Base-by-base conservation (phyloP, 2,113 vertebrate genomes). In the Leptocoma aspasia region DNA sequence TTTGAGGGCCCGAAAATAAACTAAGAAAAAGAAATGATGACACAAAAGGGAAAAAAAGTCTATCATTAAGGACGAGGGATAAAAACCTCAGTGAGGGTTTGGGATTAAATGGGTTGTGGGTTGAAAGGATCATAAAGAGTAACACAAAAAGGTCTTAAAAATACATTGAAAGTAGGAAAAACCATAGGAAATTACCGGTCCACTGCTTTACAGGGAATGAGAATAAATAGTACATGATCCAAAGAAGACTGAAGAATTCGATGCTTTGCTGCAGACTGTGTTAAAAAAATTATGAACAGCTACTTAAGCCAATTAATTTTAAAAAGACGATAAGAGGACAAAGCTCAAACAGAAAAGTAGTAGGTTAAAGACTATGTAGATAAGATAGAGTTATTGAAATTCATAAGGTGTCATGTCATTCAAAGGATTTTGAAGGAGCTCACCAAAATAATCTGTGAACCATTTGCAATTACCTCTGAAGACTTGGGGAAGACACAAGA, bases 271-370 rank as follows among this genome's bases (percentile, higher is more conserved):
- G 13, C 42, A 88, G 61, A 92, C 28, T 82, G 56, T 1, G 1
- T n/a, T 63, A 70, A 93, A 88, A 92, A 87, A 69, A 92, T 78
- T 84, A 82, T 76, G 94, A 87, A 56, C 45, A 86, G 12, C 64
- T 89, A 94, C 72, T 71, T 88, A 92, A 72, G 37, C 50, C 75
- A 95, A 92, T 95, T 94, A 94, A 92, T 95, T 94, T 91, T 53
- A 84, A 89, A 45, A 80, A 80, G 30, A 70, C 1, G 42, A 39
- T 42, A 66, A 61, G 56, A 80, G 82, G 31, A 95, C 73, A 91
- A 86, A 81, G 56, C 69, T 94, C 65, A 84, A 75, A 77, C 5
- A 64, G 56, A 90, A 81, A 92, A 97, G 75, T 13, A 91, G 71
- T 66, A 73, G 13, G 27, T 75, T 66, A 81, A 89, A 75, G 31